Percentiles rank a stretch among this genome's conserved stretches.
Evolutionary conservation across 2,888 invertebrate species (phyloP).

Genomic region (Thera britannica): DNA sequence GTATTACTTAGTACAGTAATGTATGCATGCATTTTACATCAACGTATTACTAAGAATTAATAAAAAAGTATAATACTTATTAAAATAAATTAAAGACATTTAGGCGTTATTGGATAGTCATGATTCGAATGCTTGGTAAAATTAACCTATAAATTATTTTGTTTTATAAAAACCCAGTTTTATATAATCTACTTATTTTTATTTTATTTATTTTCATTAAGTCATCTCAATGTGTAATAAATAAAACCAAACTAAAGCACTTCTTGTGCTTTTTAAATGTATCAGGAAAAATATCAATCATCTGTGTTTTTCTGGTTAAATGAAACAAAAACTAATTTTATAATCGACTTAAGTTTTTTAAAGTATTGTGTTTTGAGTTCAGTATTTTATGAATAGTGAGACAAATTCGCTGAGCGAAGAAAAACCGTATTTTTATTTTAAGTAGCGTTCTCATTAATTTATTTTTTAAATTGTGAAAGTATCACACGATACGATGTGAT

Average conservation of each 20-base stretch:
- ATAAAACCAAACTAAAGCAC: not conserved
- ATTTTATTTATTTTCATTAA: not conserved
- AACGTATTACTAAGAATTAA: conserved; percentile 43
- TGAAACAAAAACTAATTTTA: conserved; percentile 34
- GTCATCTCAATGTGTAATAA: not conserved
- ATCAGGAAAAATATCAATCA: not conserved
- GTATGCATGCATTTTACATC: conserved; percentile 43
- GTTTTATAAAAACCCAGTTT: not conserved
- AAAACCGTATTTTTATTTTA: conserved; percentile 56
- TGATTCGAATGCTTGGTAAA: conserved; percentile 17
- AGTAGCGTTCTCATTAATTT: conserved; percentile 56
- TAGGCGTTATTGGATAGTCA: conserved; percentile 38
- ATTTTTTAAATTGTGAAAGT: conserved; percentile 47
- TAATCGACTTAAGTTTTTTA: conserved; percentile 42
- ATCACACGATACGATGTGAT: conserved; percentile 78
- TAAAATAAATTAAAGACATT: conserved; percentile 49
- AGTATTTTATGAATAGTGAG: conserved; percentile 67
- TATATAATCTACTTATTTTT: not conserved
- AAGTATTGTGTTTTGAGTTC: conserved; percentile 58
- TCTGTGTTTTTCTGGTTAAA: conserved; percentile 27
- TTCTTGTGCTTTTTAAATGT: not conserved
- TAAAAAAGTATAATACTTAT: conserved; percentile 44
- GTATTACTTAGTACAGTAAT: conserved; percentile 25
- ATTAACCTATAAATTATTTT: not conserved
- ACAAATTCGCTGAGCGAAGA: conserved; percentile 75